Evolutionary conservation across 2,888 invertebrate species (phyloP), one percentile per base, ranked within the genome.

Genomic region (Nomada lathburiana): DNA sequence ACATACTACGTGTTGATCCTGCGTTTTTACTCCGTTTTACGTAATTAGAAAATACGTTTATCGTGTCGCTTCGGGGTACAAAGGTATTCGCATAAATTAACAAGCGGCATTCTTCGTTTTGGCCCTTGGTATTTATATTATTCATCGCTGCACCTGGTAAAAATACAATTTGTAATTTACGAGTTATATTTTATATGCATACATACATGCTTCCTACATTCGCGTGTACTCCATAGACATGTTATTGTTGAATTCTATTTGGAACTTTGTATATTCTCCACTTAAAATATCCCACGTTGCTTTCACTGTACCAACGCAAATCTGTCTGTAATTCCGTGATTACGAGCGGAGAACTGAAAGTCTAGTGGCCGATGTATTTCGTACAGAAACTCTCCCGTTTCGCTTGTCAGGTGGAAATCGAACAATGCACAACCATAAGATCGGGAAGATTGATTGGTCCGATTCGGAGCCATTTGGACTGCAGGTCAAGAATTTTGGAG

Each of bases 311-410:
- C 20, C 69, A n/a, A 60, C 29, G 5, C n/a, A 20, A 36, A 10
- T 20, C 3, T 13, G 20, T 20, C 44, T 26, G 44, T 47, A 63
- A 70, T 44, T 62, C 13, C 68, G 23, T 16, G n/a, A 57, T 57
- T 55, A 57, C 57, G 42, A 26, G 47, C 18, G 47, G n/a, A 1
- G 11, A 52, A 2, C 42, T 52, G 65, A 57, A 69, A 74, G 59
- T 67, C 53, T 13, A 16, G 5, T n/a, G 29, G 29, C 44, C 18
- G 69, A 50, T 60, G 44, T 44, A 29, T 70, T 80, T 72, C 23
- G n/a, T 16, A 23, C 55, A 55, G 72, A 72, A 76, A 53, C 64
- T 76, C 76, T 80, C 68, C 84, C 84, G 73, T 81, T 80, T 20
- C 20, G 50, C 13, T 42, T 63, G 80, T 82, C 71, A 63, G 63